Conservation (phyloP, 2,888 invertebrate genomes). For the Tetheella fluctuosa region DNA sequence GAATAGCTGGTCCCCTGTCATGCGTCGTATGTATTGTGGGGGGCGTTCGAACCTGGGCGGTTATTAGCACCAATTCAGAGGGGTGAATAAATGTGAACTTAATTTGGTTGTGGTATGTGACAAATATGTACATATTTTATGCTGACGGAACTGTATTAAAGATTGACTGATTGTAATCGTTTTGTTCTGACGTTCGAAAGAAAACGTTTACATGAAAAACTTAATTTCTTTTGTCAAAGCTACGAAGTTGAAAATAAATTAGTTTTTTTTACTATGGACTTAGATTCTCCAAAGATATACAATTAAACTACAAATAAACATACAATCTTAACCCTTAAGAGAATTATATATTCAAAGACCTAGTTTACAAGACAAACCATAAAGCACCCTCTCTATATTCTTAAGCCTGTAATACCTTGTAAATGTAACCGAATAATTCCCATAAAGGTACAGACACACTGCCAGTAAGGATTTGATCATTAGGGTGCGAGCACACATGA, state of each 20-base stretch:
- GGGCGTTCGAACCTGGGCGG: constrained; percentile 53
- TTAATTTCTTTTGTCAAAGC: background rate
- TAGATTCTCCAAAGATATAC: too few species aligned
- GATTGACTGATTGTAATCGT: background rate
- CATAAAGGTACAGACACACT: constrained; percentile 33
- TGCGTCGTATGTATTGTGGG: constrained; percentile 33
- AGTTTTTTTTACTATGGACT: too few species aligned
- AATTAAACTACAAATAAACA: background rate
- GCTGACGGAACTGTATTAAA: constrained; percentile 29
- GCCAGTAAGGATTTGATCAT: constrained; percentile 42
- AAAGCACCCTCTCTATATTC: background rate
- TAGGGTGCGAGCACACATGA: constrained; percentile 45
- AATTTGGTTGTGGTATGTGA: constrained; percentile 74
- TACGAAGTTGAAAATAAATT: too few species aligned
- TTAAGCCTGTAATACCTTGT: constrained; percentile 6
- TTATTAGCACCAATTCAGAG: constrained; percentile 81
- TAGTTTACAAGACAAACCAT: constrained; percentile 4
- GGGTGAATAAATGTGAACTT: constrained; percentile 79
- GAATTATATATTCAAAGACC: background rate
- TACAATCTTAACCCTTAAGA: background rate
- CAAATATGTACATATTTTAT: constrained; percentile 69
- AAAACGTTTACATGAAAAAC: background rate
- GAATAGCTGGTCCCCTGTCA: constrained; percentile 59
- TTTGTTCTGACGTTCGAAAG: background rate
- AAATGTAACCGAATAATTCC: constrained; percentile 15